Conservation (phyloP, 2,797 vertebrate genomes). For the Sorex maritimensis region DNA sequence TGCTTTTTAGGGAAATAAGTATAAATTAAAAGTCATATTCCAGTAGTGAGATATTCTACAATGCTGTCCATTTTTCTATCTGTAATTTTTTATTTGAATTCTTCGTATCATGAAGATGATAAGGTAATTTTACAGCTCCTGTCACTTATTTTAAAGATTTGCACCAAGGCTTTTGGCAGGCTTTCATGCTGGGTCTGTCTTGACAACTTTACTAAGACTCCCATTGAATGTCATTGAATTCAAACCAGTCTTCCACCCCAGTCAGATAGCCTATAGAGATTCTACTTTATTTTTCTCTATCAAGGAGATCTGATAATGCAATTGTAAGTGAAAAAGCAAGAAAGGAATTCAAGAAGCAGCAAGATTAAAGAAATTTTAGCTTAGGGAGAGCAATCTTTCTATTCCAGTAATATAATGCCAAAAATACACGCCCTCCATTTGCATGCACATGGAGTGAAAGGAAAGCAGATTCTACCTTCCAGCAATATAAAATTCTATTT, state of each 20-base stretch:
- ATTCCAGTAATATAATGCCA: constrained; percentile 53
- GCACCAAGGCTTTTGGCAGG: constrained; percentile 20
- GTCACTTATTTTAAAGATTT: constrained; percentile 60
- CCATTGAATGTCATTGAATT: constrained; percentile 30
- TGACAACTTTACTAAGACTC: constrained; percentile 46
- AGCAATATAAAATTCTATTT: constrained; percentile 66
- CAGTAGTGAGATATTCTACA: constrained; percentile 21
- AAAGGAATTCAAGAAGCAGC: constrained; percentile 61
- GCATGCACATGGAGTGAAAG: not conserved
- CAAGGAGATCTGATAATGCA: constrained; percentile 26
- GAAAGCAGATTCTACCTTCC: constrained; percentile 34
- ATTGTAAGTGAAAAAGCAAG: constrained; percentile 36
- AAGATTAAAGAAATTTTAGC: constrained; percentile 51
- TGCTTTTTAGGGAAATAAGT: constrained; percentile 24
- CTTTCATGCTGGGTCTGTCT: constrained; percentile 15
- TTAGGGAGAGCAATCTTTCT: constrained; percentile 47
- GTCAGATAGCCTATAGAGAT: constrained; percentile 6
- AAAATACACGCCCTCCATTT: not conserved
- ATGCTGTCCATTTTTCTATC: not conserved
- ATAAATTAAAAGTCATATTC: not conserved
- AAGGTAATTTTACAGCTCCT: constrained; percentile 37
- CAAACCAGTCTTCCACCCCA: not conserved
- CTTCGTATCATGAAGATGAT: constrained; percentile 50
- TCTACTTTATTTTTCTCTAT: constrained; percentile 49
- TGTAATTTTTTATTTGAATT: constrained; percentile 56